A percentile compares a stretch with the other conserved stretches of the same genome.
Conservation (phyloP, 2,888 invertebrate species). For the Liopterus haemorrhoidalis region DNA sequence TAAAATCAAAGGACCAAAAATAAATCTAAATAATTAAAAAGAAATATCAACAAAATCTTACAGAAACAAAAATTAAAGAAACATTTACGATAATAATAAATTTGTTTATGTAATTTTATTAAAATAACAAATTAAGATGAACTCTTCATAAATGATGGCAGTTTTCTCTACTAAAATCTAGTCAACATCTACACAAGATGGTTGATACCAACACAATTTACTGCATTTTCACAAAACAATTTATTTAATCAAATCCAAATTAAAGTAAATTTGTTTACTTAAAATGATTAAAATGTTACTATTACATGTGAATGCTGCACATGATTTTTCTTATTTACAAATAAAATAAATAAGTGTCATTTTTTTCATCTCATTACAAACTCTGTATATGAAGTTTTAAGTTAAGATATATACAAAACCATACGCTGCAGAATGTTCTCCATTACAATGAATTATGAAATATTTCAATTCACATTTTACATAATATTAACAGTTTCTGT, state of each 20-base stretch:
- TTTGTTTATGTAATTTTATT: slow-evolving; percentile 30
- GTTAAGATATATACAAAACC: no score
- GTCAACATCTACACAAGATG: slow-evolving; percentile 19
- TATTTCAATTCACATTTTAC: no score
- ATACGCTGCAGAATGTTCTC: no score
- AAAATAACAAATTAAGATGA: slow-evolving; percentile 40
- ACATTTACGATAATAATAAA: no score
- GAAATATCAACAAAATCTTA: no score
- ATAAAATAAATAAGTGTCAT: slow-evolving; percentile 23
- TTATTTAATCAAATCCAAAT: slow-evolving; percentile 20
- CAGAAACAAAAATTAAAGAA: no score
- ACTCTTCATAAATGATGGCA: slow-evolving; percentile 38
- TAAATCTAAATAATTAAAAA: no score
- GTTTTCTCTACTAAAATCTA: slow-evolving; percentile 23
- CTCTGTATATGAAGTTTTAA: slow-evolving; percentile 20
- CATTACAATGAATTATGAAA: no score
- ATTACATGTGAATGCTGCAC: slow-evolving; percentile 24
- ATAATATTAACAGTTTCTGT: no score
- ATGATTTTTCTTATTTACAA: slow-evolving; percentile 23
- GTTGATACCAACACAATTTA: slow-evolving; percentile 18
- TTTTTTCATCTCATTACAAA: slow-evolving; percentile 22
- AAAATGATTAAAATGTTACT: slow-evolving; percentile 24
- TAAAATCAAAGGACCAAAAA: no score
- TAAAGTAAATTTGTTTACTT: slow-evolving; percentile 22
- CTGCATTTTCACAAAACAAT: slow-evolving; percentile 20